Base-by-base conservation (phyloP, 2,797 vertebrate species). In the Spinibarbus caldwelli region DNA sequence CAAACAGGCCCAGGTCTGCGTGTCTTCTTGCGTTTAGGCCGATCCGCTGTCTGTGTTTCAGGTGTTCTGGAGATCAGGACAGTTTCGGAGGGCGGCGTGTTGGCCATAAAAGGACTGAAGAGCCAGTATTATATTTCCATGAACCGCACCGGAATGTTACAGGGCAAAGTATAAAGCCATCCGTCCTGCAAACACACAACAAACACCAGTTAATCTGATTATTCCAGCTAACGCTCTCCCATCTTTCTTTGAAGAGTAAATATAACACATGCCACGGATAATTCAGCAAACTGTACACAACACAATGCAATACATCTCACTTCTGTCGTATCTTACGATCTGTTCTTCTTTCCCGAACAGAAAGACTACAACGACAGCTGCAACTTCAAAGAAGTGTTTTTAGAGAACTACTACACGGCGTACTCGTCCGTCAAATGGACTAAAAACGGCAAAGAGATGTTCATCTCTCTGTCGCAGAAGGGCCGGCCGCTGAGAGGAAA, bases 21-120 rank as follows among this genome's bases (percentile, higher is more conserved):
- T 49, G 47, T 49, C 14, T 47, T 47, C 14, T 5, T 47, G 45
- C 1, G 15, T 15, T n/a, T 4, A n/a, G 43, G 9, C 71, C 11
- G 45, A 21, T 23, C 26, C 12, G 23, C 68, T 34, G 72, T 89
- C 36, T 90, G 88, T 90, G 89, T 94, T 94, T 82, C 95, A 99
- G 98, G 97, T 95, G 97, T 99, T 91, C 95, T 99, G 92, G 98
- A 99, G 96, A 99, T 99, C 92, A 96, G 97, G 93, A 99, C 98
- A 1, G 97, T 99, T 92, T 97, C 97, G 15, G 97, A 99, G 91
- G 97, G 97, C 84, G 96, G 98, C 83, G 94, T 99, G 90, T 96
- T 99, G 93, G 98, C 98, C 88, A 99, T 99, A 92, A 99, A 98
- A 95, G 98, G 98, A 75, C 94, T 99, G 88, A 97, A 98, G 93